A percentile compares a stretch with the other conserved stretches of the same genome.
These are phyloP conservation scores for Dynastes maya DNA, from an alignment of 2,888 invertebrate species.

Conservation along the genomic window DNA sequence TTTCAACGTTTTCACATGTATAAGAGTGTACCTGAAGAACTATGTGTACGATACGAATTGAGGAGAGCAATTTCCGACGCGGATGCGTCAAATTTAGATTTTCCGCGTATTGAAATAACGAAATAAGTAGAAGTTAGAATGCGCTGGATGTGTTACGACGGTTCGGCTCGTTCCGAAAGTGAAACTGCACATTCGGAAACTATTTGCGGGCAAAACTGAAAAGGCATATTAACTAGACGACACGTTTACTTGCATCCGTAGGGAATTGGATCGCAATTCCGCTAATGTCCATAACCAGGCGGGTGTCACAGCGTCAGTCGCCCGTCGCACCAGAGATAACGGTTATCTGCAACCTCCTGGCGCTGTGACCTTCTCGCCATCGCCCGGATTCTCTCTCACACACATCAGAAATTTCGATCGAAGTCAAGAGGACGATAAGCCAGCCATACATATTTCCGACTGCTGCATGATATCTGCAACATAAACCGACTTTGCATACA, in stretches of 20 bases:
- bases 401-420: slow-evolving; percentile 47
- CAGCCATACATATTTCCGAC: slow-evolving; percentile 49
- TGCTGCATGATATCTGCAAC: slow-evolving; percentile 59
- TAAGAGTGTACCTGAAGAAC: too few relatives aligned
- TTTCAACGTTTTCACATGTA: too few relatives aligned
- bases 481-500: slow-evolving; percentile 60
- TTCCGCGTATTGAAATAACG: not conserved
- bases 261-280: slow-evolving; percentile 60
- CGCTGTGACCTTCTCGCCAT: slow-evolving; percentile 42
- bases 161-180: slow-evolving; percentile 21
- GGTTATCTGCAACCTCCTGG: slow-evolving; percentile 61
- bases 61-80: too few relatives aligned
- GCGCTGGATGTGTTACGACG: slow-evolving; percentile 11
- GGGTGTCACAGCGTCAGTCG: slow-evolving; percentile 58
- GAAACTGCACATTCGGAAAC: slow-evolving; percentile 41
- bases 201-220: slow-evolving; percentile 43
- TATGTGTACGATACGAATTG: too few relatives aligned
- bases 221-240: slow-evolving; percentile 43
- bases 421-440: slow-evolving; percentile 40
- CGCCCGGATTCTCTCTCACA: slow-evolving; percentile 37
- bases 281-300: slow-evolving; percentile 59
- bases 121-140: slow-evolving; percentile 13
- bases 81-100: too few relatives aligned
- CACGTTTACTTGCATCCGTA: slow-evolving; percentile 48
- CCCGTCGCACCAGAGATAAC: slow-evolving; percentile 60